These are phyloP conservation scores for Sycophaga agraensis DNA, from an alignment of 1,140 invertebrate genomes.

Conservation along the genomic window DNA sequence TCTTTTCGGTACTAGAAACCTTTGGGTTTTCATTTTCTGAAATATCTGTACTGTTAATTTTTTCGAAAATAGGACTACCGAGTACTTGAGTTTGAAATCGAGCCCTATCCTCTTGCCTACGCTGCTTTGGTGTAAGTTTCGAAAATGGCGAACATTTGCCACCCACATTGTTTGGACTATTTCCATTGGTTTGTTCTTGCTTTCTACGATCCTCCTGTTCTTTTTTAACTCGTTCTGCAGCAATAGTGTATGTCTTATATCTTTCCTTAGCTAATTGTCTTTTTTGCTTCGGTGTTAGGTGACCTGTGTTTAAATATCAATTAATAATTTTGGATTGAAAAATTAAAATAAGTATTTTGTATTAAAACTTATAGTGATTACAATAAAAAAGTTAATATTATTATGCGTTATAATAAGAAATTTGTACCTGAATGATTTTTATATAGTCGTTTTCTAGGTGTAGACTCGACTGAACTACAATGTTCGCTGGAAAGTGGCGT, in stretches of 20 bases:
- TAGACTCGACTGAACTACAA: conserved; percentile 70
- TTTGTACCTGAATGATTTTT: conserved; percentile 40
- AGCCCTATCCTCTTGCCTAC: conserved; percentile 66
- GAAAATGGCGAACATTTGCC: conserved; percentile 48
- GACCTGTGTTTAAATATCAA: conserved; percentile 17
- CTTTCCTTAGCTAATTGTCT: conserved; percentile 71
- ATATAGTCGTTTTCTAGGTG: conserved; percentile 64
- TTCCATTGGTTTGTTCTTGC: conserved; percentile 38
- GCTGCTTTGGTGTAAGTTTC: conserved; percentile 67
- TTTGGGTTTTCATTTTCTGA: conserved; percentile 45
- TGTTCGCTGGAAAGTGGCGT: conserved; percentile 61
- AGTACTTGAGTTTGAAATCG: conserved; percentile 72
- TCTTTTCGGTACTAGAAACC: conserved; percentile 34
- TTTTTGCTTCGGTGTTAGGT: conserved; percentile 75
- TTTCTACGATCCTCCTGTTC: conserved; percentile 43
- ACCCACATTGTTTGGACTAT: conserved; percentile 25
- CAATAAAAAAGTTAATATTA: background rate
- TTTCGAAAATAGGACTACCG: conserved; percentile 41
- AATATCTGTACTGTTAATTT: conserved; percentile 5
- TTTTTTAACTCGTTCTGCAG: conserved; percentile 58
- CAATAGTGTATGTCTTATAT: conserved; percentile 78
- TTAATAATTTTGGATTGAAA: background rate
- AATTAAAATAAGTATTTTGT: background rate
- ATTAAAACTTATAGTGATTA: background rate
- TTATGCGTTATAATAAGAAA: background rate